Base-by-base conservation (phyloP, 2,797 vertebrate species). In the Synaphobranchus kaupii region DNA sequence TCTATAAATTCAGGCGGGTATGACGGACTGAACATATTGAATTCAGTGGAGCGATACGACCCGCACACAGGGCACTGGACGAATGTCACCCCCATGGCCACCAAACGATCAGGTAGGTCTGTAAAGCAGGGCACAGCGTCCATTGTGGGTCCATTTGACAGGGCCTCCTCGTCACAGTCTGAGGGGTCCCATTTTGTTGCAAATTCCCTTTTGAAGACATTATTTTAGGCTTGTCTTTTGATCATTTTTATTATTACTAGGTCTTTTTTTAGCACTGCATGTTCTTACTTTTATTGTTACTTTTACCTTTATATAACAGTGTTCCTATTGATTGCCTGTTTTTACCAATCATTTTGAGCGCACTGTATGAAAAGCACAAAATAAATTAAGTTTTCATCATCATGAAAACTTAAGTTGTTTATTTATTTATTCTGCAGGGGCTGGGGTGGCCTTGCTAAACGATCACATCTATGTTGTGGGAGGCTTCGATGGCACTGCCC, bases 41-140 rank as follows among this genome's bases (percentile, higher is more conserved):
- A 98, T 90, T 99, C 98, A 60, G 99, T 99, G 22, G 99, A 99
- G 93, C 96, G 98, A 84, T 99, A 99, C 39, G 98, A 99, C 93
- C 98, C 99, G 15, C 98, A 99, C 94, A 99, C 98, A 3, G 98
- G 99, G 88, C 98, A 99, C 94, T 99, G 98, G 99, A 98, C 98
- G 5, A 98, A 97, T 2, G 98, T 99, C 63, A 99, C 98, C 0
- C 98, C 98, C 0, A 99, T 99, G 99, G 98, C 97, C 92, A 99
- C 98, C 25, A 99, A 99, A 90, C 97, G 98, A 68, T 99, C 99
- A 90, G 99, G 98, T 99, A 87, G 91, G 94, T 87, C 78, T 73
- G 73, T 78, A 39, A 60, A 25, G 83, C 83, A 56, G n/a, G n/a
- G 10, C 82, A 39, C 39, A 39, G 39, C 39, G 39, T 39, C 39